phyloP scores from a whole-genome alignment of 2,797 vertebrate species.

The Halcyon chelicuti region DNA sequence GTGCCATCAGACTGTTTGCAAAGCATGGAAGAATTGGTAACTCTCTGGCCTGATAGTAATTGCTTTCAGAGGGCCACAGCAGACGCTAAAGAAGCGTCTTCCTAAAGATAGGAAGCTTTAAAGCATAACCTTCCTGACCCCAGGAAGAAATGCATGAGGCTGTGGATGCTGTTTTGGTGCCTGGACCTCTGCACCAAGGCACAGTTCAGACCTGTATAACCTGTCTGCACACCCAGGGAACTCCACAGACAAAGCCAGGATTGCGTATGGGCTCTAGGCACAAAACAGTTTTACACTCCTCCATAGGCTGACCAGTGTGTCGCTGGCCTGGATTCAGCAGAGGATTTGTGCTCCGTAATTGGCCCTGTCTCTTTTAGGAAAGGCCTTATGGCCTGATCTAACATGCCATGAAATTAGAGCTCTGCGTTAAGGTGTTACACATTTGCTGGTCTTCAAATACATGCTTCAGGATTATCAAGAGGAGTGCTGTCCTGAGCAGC shows the following conservation, averaged over 20 bases:
- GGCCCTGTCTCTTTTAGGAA: neutral
- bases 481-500: neutral
- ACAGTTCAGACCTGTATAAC: neutral
- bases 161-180: slow-evolving; percentile 7
- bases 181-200: neutral
- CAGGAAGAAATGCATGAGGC: neutral
- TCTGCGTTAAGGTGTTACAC: neutral
- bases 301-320: neutral
- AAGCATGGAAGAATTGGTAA: neutral
- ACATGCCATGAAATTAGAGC: neutral
- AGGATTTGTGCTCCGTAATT: neutral
- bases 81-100: neutral
- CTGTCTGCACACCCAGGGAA: neutral
- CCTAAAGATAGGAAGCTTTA: neutral
- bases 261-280: neutral
- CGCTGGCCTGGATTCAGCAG: neutral
- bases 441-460: neutral
- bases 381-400: neutral
- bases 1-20: neutral
- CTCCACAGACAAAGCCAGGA: neutral
- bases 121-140: slow-evolving; percentile 31
- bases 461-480: neutral
- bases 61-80: slow-evolving; percentile 38
- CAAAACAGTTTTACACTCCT: neutral
- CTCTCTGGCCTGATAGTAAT: neutral